A percentile compares a stretch with the other conserved stretches of the same genome.
Evolutionary conservation across 1,140 invertebrate species (phyloP).

Genomic region (Brachionus angularis): DNA sequence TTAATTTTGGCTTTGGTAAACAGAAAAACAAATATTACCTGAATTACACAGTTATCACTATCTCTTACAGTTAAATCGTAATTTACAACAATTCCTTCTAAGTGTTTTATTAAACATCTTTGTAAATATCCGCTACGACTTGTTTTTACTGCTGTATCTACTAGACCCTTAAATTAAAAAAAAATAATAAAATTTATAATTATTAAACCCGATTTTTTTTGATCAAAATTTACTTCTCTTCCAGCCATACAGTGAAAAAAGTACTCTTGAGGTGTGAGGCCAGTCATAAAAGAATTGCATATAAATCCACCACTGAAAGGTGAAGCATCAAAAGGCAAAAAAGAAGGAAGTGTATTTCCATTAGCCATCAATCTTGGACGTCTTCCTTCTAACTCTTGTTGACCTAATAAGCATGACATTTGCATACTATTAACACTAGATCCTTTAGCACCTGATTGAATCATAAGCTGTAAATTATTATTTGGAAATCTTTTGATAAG

Average conservation of each 20-base stretch:
- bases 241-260: slow-evolving; percentile 99
- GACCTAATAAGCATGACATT: slow-evolving; percentile 90
- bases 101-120: slow-evolving; percentile 92
- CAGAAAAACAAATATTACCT: too few species aligned
- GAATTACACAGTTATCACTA: slow-evolving; percentile 85
- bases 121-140: slow-evolving; percentile 96
- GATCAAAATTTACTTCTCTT: slow-evolving; percentile 67
- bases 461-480: slow-evolving; percentile 96
- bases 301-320: slow-evolving; percentile 94
- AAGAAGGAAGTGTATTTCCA: slow-evolving; percentile 85
- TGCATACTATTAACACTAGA: slow-evolving; percentile 87
- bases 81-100: slow-evolving; percentile 82
- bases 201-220: background rate
- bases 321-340: slow-evolving; percentile 79
- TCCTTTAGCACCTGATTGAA: slow-evolving; percentile 95
- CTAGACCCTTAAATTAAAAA: slow-evolving; percentile 60
- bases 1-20: too few species aligned
- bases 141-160: slow-evolving; percentile 76
- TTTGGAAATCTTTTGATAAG: slow-evolving; percentile 79
- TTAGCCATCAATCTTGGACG: slow-evolving; percentile 88
- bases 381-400: slow-evolving; percentile 97
- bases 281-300: slow-evolving; percentile 89
- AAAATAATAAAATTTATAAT: slow-evolving; percentile 45
- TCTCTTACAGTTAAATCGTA: slow-evolving; percentile 94
- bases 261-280: slow-evolving; percentile 92